Conservation (phyloP, 2,113 vertebrate genomes). For the Antechinus stuartii region DNA sequence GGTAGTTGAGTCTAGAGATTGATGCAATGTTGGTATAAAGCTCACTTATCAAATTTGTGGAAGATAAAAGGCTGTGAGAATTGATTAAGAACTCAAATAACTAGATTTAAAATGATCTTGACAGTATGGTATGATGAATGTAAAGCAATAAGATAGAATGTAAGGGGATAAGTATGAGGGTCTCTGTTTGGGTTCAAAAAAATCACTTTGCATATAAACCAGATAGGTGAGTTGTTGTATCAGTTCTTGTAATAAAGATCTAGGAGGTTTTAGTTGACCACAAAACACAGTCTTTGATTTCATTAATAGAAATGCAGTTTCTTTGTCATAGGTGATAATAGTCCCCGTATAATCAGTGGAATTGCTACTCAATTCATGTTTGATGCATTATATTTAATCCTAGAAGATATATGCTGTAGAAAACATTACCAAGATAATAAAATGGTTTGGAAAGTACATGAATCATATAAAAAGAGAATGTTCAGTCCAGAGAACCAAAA, state of each 20-base stretch:
- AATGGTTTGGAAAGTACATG: not conserved
- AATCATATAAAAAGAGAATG: not conserved
- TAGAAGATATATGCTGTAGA: not conserved
- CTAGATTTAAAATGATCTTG: not conserved
- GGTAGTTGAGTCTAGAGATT: not conserved
- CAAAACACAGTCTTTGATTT: not conserved
- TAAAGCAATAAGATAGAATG: not conserved
- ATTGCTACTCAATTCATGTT: not conserved
- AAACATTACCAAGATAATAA: not conserved
- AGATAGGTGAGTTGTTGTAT: not conserved
- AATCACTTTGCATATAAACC: not conserved
- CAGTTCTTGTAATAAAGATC: not conserved
- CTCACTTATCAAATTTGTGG: not conserved
- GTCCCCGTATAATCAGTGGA: not conserved
- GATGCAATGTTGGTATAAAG: not conserved
- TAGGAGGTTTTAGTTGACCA: not conserved
- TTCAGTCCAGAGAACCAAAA: not conserved
- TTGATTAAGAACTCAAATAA: not conserved
- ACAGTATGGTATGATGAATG: not conserved
- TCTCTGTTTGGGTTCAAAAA: not conserved
- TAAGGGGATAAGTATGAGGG: not conserved
- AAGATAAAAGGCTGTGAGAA: not conserved
- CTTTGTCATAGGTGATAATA: not conserved
- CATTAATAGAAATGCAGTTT: not conserved
- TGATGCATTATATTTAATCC: not conserved